Percentiles rank a stretch among this genome's conserved stretches.
These are phyloP conservation scores for Edolisoma coerulescens DNA, from an alignment of 2,113 vertebrate genomes.

Conservation along the genomic window DNA sequence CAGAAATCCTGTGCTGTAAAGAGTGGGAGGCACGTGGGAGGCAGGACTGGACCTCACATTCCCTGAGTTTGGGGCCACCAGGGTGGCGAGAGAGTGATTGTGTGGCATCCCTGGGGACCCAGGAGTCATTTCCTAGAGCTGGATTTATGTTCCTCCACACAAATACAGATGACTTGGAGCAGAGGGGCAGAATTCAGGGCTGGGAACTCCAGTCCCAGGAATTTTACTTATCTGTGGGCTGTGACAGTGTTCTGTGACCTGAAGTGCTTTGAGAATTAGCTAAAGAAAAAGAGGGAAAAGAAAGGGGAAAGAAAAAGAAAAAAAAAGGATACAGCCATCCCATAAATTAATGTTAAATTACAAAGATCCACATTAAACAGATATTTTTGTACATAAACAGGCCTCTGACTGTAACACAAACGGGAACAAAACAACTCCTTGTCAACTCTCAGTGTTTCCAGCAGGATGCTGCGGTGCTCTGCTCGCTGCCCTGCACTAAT, in stretches of 20 bases:
- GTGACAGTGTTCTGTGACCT: background rate
- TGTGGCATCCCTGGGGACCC: background rate
- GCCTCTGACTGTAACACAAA: background rate
- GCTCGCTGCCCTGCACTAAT: background rate
- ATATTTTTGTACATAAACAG: background rate
- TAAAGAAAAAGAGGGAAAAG: background rate
- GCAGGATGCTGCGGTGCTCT: background rate
- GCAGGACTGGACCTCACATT: background rate
- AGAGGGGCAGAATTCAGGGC: background rate
- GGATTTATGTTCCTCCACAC: background rate
- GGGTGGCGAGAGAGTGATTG: background rate
- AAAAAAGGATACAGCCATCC: background rate
- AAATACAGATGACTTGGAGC: background rate
- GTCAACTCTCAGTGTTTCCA: background rate
- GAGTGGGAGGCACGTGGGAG: rapidly evolving
- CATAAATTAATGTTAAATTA: background rate
- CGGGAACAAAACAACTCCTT: background rate
- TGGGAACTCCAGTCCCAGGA: background rate
- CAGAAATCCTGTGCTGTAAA: background rate
- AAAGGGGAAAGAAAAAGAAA: rapidly evolving
- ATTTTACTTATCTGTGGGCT: background rate
- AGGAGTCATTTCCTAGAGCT: background rate
- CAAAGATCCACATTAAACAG: background rate
- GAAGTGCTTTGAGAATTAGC: background rate
- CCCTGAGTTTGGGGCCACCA: background rate